Conservation (phyloP, 2,797 vertebrate genomes). For the Manis crassicaudata region DNA sequence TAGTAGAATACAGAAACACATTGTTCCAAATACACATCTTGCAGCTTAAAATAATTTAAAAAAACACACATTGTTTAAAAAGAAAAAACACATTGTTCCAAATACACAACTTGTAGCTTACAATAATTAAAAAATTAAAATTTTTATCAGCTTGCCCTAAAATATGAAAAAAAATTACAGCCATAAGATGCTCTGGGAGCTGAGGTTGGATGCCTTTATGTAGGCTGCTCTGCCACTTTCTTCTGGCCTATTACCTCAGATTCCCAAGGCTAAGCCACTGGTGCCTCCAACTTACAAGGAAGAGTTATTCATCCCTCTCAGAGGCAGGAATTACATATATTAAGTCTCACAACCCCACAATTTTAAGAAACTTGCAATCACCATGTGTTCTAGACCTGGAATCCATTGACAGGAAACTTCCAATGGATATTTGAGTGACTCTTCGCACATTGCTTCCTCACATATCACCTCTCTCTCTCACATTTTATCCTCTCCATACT, state of each 20-base stretch:
- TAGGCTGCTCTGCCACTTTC: background rate
- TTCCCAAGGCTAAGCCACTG: background rate
- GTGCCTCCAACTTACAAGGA: background rate
- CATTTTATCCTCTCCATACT: background rate
- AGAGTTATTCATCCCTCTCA: background rate
- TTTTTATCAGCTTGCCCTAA: background rate
- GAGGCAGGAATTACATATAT: background rate
- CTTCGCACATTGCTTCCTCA: background rate
- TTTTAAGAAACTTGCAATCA: background rate
- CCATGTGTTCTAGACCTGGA: background rate
- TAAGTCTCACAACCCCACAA: background rate
- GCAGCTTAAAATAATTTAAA: background rate
- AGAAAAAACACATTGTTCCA: background rate
- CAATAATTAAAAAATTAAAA: constrained; percentile 1
- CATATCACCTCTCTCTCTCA: background rate
- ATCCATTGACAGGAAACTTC: background rate
- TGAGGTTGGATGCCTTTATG: background rate
- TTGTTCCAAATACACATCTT: background rate
- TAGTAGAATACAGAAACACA: background rate
- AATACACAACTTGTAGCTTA: background rate
- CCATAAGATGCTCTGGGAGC: background rate
- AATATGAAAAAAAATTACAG: background rate
- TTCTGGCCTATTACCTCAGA: background rate
- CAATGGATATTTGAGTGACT: background rate
- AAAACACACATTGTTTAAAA: background rate